phyloP scores from a whole-genome alignment of 2,797 vertebrate genomes.

The Periophthalmus magnuspinnatus region DNA sequence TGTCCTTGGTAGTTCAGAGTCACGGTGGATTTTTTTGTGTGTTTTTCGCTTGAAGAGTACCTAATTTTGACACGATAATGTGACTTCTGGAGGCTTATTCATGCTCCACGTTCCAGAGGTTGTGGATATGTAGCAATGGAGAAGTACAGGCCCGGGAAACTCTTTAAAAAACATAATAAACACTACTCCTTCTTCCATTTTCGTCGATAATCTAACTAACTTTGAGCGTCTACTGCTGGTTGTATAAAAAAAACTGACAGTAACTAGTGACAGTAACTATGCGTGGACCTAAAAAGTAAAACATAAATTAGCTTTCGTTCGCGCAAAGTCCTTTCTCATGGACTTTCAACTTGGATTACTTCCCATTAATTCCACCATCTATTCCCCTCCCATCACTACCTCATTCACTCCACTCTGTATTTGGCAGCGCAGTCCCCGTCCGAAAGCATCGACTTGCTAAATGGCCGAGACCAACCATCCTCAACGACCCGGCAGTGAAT shows the following conservation, averaged over 20 bases:
- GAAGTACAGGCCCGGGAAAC: no score
- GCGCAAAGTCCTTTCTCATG: conserved; percentile 17
- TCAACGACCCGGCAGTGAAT: conserved; percentile 65
- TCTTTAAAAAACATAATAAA: no score
- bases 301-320: neutral
- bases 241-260: no score
- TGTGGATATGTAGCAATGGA: no score
- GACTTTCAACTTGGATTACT: conserved; percentile 30
- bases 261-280: neutral
- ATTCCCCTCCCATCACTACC: conserved; percentile 39
- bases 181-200: neutral
- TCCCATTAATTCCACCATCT: conserved; percentile 60
- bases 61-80: no score
- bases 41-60: neutral
- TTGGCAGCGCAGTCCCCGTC: conserved; percentile 38
- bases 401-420: conserved; percentile 28
- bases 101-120: no score
- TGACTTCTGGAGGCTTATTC: no score
- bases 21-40: neutral
- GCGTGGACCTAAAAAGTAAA: neutral
- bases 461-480: conserved; percentile 47
- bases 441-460: conserved; percentile 54
- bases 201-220: neutral
- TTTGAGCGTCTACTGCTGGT: neutral
- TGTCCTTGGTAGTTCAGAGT: neutral